Percentiles rank a stretch among this genome's conserved stretches.
phyloP scores from a whole-genome alignment of 2,797 vertebrate species.

The Numenius phaeopus region DNA sequence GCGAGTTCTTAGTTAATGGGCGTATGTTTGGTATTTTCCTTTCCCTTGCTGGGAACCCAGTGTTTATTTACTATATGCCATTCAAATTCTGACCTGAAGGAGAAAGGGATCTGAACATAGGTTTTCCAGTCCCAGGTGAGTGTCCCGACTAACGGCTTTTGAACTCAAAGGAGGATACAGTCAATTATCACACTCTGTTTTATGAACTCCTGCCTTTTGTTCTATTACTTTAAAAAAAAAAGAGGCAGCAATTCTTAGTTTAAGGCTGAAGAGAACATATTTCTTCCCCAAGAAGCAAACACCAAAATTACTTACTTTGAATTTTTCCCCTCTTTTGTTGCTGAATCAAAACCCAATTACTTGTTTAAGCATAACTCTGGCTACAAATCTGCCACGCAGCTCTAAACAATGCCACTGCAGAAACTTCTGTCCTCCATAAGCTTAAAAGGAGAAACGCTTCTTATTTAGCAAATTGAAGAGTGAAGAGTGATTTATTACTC shows the following conservation, averaged over 20 bases:
- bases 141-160: background rate
- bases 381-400: background rate
- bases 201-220: background rate
- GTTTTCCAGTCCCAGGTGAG: background rate
- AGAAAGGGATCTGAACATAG: background rate
- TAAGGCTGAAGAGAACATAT: background rate
- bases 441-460: background rate
- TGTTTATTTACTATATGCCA: background rate
- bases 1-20: background rate
- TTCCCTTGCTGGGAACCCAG: background rate
- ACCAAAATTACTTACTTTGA: background rate
- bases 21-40: background rate
- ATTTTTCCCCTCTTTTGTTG: background rate
- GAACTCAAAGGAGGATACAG: background rate
- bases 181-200: background rate
- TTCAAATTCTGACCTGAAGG: background rate
- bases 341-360: background rate
- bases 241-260: background rate
- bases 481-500: background rate
- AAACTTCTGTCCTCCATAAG: background rate
- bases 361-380: background rate
- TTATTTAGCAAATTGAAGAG: background rate
- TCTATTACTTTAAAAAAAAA: background rate
- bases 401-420: background rate
- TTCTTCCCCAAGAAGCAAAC: background rate